Conservation (phyloP, 2,797 vertebrate genomes). For the Limosa lapponica region DNA sequence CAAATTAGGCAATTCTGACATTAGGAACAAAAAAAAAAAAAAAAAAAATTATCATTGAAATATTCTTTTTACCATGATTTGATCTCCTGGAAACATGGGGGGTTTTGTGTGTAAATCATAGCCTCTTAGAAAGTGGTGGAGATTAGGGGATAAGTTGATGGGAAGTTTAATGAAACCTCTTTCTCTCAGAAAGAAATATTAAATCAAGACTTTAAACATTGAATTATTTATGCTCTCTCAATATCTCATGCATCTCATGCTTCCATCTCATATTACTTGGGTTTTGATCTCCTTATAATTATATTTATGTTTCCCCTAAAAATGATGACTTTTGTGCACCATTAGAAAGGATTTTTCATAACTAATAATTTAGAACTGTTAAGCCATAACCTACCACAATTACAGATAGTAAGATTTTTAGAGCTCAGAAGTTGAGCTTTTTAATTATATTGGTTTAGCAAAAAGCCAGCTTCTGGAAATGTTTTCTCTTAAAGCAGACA, state of each 20-base stretch:
- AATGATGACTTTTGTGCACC: background rate
- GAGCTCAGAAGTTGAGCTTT: background rate
- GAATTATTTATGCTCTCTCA: background rate
- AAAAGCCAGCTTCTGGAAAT: background rate
- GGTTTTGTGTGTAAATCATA: background rate
- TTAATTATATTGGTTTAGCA: background rate
- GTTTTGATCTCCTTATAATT: background rate
- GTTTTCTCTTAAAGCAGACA: background rate
- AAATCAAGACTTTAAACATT: background rate
- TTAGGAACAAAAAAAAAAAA: background rate
- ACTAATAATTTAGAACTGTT: background rate
- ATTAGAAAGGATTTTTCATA: background rate
- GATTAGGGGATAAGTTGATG: background rate
- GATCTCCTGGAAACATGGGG: background rate
- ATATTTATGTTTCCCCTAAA: background rate
- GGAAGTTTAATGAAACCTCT: background rate
- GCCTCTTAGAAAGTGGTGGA: background rate
- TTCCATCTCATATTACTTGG: background rate
- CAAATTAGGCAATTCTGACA: background rate
- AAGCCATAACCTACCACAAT: background rate
- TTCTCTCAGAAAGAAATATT: background rate
- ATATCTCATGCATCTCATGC: background rate
- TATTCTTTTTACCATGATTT: background rate
- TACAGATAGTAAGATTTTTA: background rate
- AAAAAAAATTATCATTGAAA: background rate